Base-by-base conservation (phyloP, 1,140 invertebrate species). In the Drosophila tristis region DNA sequence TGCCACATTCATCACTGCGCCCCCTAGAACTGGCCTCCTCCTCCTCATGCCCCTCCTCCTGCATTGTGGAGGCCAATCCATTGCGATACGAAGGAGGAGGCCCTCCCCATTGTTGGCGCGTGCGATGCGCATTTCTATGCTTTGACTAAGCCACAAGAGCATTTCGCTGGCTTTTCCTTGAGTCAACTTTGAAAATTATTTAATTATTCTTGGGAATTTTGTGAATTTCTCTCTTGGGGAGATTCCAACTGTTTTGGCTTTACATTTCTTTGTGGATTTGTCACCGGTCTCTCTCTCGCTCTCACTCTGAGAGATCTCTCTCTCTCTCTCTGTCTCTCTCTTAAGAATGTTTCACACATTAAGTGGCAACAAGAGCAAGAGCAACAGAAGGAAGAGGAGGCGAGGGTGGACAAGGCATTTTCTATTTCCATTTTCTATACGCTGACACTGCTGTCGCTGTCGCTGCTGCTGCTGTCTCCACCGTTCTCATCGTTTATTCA, bases 341-440 rank as follows among this genome's bases (percentile, higher is more conserved):
- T 50, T 43, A 42, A 44, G 42, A 76, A 76, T 59, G 56, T 61
- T 73, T 74, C 54, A 39, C 70, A 72, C 53, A 78, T 48, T 66
- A 70, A 75, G 72, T 79, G 68, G 51, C 65, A 62, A 44, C 35
- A 62, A 66, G 45, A 66, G 60, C 31, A 66, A 65, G 31, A 51
- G 9, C 15, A 26, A 51, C 45, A 50, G 60, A 35, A 61, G 60
- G 9, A 31, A 35, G 61, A 47, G 16, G n/a, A 11, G 60, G 42
- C 8, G 26, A 13, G 49, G 26, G 55, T 57, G 55, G 55, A 23
- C 44, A 48, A 62, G 61, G 72, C 68, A 87, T 82, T 84, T 87
- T 89, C 79, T 82, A 89, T 86, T 87, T 89, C 84, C 82, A 86
- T 74, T 75, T 65, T 74, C 71, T 59, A 75, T 47, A 77, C 77